Conservation (phyloP, 2,113 vertebrate genomes). For the Albula goreensis region DNA sequence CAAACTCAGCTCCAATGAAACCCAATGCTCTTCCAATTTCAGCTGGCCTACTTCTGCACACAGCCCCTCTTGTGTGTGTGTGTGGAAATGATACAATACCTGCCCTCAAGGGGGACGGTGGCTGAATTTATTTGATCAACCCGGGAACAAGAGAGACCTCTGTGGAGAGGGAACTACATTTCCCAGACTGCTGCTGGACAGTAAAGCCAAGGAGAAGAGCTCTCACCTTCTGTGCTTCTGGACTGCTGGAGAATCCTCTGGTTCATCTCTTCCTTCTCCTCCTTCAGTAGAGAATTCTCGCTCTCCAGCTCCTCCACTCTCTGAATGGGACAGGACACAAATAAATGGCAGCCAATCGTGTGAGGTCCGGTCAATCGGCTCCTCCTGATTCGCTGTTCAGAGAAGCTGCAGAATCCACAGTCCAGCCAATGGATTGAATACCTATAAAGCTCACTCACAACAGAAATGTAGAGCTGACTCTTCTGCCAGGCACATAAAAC, state of each 20-base stretch:
- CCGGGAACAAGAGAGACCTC: not conserved
- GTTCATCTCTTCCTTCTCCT: constrained; percentile 89
- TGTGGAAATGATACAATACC: constrained; percentile 32
- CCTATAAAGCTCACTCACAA: not conserved
- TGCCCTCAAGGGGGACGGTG: constrained; percentile 26
- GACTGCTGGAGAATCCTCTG: constrained; percentile 68
- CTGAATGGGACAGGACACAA: constrained; percentile 55
- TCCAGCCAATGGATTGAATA: not conserved
- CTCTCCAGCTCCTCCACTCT: constrained; percentile 82
- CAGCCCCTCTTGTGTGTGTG: constrained; percentile 40
- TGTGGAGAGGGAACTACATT: not conserved
- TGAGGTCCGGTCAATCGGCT: not conserved
- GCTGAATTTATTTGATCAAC: not conserved
- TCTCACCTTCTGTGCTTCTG: constrained; percentile 70
- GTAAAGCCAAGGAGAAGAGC: not conserved
- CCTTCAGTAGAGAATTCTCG: constrained; percentile 84
- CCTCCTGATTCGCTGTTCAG: not conserved
- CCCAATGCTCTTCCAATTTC: constrained; percentile 28
- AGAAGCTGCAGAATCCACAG: not conserved
- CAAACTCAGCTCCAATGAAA: constrained; percentile 28
- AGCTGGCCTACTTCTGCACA: constrained; percentile 43
- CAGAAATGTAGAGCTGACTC: not conserved
- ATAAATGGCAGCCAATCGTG: not conserved
- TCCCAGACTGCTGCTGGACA: not conserved
- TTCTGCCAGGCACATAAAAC: too few relatives aligned